phyloP scores from a whole-genome alignment of 2,113 vertebrate species.

The Cisticola juncidis region DNA sequence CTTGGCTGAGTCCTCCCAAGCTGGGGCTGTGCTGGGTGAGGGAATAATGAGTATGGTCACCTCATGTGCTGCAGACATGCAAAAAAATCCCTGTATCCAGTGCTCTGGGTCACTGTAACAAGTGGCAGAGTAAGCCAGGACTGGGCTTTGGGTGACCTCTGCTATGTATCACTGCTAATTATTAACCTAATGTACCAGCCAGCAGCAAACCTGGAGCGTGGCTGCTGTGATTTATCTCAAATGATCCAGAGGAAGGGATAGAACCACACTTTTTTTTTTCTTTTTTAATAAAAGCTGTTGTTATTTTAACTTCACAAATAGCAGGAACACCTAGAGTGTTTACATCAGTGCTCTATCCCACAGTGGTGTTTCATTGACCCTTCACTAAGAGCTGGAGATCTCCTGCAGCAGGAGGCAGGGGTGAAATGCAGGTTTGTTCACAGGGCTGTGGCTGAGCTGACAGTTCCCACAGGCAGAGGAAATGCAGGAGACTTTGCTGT shows the following conservation, averaged over 20 bases:
- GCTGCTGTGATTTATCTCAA: not conserved
- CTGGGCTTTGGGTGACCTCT: not conserved
- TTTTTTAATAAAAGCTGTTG: not conserved
- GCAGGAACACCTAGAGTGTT: rapidly evolving
- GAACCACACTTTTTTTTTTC: rapidly evolving
- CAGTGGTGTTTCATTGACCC: not conserved
- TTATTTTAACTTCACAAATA: not conserved
- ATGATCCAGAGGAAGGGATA: not conserved
- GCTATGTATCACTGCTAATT: not conserved
- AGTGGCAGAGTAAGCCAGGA: not conserved
- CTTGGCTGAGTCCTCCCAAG: not conserved
- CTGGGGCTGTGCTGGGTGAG: not conserved
- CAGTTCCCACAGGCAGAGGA: not conserved
- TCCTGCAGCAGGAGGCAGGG: not conserved
- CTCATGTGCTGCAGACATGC: not conserved
- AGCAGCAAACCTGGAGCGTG: not conserved
- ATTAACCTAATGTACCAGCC: not conserved
- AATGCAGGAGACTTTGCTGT: not conserved
- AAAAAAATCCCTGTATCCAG: not conserved
- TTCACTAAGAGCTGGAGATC: rapidly evolving
- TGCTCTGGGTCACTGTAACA: not conserved
- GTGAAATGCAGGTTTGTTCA: not conserved
- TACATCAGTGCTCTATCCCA: rapidly evolving
- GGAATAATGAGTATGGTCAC: not conserved
- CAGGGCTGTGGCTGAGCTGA: not conserved